phyloP scores from a whole-genome alignment of 2,113 vertebrate species.

The Ammodytes marinus region DNA sequence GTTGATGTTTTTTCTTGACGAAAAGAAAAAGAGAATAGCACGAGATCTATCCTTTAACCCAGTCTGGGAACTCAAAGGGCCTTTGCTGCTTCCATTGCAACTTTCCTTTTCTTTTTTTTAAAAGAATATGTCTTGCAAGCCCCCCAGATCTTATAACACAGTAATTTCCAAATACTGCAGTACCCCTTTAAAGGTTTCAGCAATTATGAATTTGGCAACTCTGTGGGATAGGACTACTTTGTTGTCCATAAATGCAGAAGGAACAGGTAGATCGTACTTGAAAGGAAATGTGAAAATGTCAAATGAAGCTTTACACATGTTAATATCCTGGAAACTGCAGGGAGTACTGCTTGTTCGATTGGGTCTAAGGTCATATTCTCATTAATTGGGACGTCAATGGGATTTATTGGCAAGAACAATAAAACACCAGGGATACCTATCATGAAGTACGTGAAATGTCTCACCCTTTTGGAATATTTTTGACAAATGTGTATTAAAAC shows the following conservation, averaged over 20 bases:
- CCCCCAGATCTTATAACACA: no score
- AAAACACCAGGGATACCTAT: not conserved
- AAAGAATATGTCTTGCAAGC: not conserved
- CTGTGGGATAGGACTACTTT: not conserved
- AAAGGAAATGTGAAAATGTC: not conserved
- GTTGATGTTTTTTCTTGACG: no score
- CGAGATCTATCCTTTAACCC: no score
- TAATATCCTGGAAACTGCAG: not conserved
- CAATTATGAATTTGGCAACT: not conserved
- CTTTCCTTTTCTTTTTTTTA: no score
- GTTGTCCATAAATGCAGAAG: not conserved
- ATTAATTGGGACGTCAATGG: not conserved
- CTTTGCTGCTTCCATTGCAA: no score
- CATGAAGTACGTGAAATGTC: not conserved
- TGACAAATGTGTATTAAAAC: slow-evolving; percentile 1
- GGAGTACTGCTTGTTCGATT: not conserved
- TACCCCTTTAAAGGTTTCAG: not conserved
- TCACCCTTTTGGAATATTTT: not conserved
- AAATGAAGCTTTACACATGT: not conserved
- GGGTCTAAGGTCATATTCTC: not conserved
- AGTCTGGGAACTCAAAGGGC: no score
- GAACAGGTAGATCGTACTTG: not conserved
- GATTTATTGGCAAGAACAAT: no score
- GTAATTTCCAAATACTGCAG: no score
- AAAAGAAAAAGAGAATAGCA: no score